phyloP scores from a whole-genome alignment of 2,797 vertebrate genomes.

The Lerista edwardsae region DNA sequence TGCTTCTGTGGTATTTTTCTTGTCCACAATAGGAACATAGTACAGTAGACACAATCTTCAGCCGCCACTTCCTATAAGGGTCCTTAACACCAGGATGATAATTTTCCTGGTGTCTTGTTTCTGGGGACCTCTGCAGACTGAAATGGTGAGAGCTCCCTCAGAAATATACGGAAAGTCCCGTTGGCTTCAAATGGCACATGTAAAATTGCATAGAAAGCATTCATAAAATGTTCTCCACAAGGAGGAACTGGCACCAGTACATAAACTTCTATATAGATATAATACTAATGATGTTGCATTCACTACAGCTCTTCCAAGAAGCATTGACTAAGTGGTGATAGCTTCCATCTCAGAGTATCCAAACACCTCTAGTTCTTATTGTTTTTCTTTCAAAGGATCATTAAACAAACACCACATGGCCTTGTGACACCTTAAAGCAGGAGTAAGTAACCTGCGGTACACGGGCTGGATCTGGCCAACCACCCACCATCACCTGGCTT shows the following conservation, averaged over 20 bases:
- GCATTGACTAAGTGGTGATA: constrained; percentile 48
- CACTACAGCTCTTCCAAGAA: constrained; percentile 38
- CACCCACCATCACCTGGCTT: too few relatives aligned
- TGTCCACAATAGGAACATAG: constrained; percentile 8
- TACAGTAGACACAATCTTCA: not conserved
- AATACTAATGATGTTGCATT: constrained; percentile 26
- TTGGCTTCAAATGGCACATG: not conserved
- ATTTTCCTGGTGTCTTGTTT: not conserved
- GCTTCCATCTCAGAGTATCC: constrained; percentile 61
- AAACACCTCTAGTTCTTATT: constrained; percentile 59
- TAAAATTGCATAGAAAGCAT: not conserved
- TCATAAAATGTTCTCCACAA: constrained; percentile 1
- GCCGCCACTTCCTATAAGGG: not conserved
- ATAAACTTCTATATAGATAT: not conserved
- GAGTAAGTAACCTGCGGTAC: too few relatives aligned
- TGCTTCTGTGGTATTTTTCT: constrained; percentile 42
- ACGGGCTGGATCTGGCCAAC: too few relatives aligned
- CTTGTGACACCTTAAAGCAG: too few relatives aligned
- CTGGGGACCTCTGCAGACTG: not conserved
- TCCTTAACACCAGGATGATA: not conserved
- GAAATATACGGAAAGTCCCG: not conserved
- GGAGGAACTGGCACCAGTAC: not conserved
- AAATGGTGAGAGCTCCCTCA: not conserved
- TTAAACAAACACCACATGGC: not conserved
- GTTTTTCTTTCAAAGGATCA: constrained; percentile 61